Percentiles rank a stretch among this genome's conserved stretches.
Evolutionary conservation across 2,888 invertebrate species (phyloP).

Genomic region (Nemotelus pantherinus): DNA sequence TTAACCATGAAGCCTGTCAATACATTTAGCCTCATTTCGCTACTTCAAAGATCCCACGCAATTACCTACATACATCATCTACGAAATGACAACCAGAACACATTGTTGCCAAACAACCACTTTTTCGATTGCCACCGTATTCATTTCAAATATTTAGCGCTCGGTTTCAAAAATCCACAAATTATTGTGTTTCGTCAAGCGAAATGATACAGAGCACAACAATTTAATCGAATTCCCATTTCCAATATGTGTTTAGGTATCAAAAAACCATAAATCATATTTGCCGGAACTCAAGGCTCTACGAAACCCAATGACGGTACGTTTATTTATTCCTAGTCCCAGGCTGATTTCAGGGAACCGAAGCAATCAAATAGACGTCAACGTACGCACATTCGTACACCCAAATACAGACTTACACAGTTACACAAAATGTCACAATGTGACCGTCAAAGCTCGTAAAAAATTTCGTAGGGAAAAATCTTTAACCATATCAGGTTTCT

Average conservation of each 20-base stretch:
- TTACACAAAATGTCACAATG: background rate
- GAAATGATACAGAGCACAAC: constrained; percentile 4
- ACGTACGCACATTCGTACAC: background rate
- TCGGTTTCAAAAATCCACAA: background rate
- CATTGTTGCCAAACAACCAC: too few species aligned
- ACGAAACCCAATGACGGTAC: too few species aligned
- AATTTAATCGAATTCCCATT: constrained; percentile 20
- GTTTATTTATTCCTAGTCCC: too few species aligned
- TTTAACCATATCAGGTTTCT: background rate
- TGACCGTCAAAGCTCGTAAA: constrained; percentile 8
- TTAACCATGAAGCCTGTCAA: too few species aligned
- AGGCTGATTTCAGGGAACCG: too few species aligned
- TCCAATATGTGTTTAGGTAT: background rate
- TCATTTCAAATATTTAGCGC: background rate
- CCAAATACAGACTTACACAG: background rate
- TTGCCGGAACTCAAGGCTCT: background rate
- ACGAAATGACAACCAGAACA: too few species aligned
- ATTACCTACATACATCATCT: too few species aligned
- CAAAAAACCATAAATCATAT: constrained; percentile 17
- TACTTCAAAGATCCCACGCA: too few species aligned
- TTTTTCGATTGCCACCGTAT: too few species aligned
- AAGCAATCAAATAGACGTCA: background rate
- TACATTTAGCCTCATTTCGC: too few species aligned
- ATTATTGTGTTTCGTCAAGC: constrained; percentile 22
- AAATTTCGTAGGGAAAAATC: background rate